Evolutionary conservation across 2,888 invertebrate genomes (phyloP), one percentile per base, ranked within the genome.

Genomic region (Eupeodes luniger): DNA sequence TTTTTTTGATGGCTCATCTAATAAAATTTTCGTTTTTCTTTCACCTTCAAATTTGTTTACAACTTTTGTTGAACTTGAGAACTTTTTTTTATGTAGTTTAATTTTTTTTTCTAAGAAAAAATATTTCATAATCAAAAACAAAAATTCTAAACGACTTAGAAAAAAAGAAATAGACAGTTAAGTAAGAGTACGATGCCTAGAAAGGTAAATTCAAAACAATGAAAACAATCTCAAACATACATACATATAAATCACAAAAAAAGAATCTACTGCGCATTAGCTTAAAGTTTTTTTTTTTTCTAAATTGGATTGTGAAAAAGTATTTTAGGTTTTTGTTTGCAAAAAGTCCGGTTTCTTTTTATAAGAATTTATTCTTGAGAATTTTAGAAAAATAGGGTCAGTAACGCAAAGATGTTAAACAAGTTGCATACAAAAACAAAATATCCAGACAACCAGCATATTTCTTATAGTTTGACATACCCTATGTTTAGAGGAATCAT

Each of bases 21-120:
- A 2, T 5, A 11, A 49, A 27, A 10, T 80, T 83, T 77, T 83
- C 80, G 76, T 62, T 87, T 80, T 84, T 76, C 72, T 80, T 87
- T 67, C 84, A 61, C 84, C 70, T 74, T 69, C n/a, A 84, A 84
- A 87, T 87, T 87, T 87, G 87, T 87, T 84, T 87, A 87, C 84
- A 76, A 49, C 64, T 62, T 59, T 19, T 14, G 53, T 61, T 70
- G 82, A 82, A 79, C 83, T 72, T 77, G 80, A 76, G 79, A 80
- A 80, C 55, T 55, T 81, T 75, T 84, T 74, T 80, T 85, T 74
- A 53, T 67, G 78, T 78, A 14, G 57, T 11, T 44, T 27, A 6
- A 51, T 7, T 72, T 49, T 55, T 55, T 70, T 74, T 67, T 74
- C 79, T 55, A 9, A 55, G 81, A 27, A 81, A 85, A 5, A 40